A percentile compares a stretch with the other conserved stretches of the same genome.
Evolutionary conservation across 2,797 vertebrate species (phyloP).

Genomic region (Fistularia tabacaria): DNA sequence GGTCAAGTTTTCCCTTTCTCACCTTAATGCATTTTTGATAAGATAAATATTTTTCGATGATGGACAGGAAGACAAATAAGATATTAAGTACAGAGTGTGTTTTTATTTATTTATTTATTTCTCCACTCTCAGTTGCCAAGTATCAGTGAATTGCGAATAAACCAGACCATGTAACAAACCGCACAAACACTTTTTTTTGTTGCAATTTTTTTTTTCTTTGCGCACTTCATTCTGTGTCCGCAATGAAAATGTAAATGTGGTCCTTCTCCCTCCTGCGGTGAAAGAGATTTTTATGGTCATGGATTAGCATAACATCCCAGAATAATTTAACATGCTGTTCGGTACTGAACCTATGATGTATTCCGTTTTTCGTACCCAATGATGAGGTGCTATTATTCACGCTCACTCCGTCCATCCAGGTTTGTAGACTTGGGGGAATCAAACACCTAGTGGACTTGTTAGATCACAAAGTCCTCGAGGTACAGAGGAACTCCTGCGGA

Average conservation of each 20-base stretch:
- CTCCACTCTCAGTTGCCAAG: conserved; percentile 22
- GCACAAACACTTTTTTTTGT: conserved; percentile 7
- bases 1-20: conserved; percentile 6
- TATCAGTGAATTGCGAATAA: conserved; percentile 18
- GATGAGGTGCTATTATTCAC: too few species aligned
- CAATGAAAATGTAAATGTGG: conserved; percentile 22
- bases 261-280: conserved; percentile 18
- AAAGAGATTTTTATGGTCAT: conserved; percentile 16
- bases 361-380: too few species aligned
- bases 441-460: conserved; percentile 95
- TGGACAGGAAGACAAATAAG: conserved; percentile 8
- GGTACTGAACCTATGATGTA: too few species aligned
- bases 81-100: too few species aligned
- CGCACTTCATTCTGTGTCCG: too few species aligned
- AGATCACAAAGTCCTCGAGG: conserved; percentile 92
- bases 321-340: conserved; percentile 14
- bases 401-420: conserved; percentile 62
- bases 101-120: too few species aligned
- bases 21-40: conserved; percentile 1
- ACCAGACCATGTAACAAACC: background rate
- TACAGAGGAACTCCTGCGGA: conserved; percentile 93
- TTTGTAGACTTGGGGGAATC: conserved; percentile 90
- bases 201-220: background rate
- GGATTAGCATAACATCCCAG: conserved; percentile 31
- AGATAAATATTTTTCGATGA: conserved; percentile 11